Evolutionary conservation across 1,140 invertebrate species (phyloP).

Genomic region (Caenorhabditis brenneri): DNA sequence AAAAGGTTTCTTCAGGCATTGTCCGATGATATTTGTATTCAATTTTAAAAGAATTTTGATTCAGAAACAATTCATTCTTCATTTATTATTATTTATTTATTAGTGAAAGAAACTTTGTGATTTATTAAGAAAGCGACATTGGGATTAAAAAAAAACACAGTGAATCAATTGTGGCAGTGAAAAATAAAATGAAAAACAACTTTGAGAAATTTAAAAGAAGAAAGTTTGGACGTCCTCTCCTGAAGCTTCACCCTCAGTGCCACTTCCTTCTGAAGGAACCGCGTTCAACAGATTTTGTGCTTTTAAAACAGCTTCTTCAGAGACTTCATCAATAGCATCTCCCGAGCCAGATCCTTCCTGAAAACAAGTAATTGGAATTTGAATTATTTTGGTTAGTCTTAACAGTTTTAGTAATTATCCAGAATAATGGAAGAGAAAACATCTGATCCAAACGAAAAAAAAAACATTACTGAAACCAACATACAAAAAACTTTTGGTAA

Average conservation of each 20-base stretch:
- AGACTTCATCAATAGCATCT: not conserved
- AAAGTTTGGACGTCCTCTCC: conserved; percentile 28
- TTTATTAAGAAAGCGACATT: not conserved
- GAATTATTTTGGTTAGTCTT: not conserved
- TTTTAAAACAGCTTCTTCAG: not conserved
- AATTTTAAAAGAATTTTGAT: not conserved
- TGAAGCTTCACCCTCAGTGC: not conserved
- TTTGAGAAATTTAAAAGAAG: not conserved
- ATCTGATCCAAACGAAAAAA: too few species aligned
- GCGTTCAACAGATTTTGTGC: conserved; percentile 2
- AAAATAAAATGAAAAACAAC: not conserved
- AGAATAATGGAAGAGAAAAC: too few species aligned
- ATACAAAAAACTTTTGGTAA: too few species aligned
- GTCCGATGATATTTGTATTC: not conserved
- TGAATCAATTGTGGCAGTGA: not conserved
- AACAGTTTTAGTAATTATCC: not conserved
- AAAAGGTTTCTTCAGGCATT: conserved; percentile 4
- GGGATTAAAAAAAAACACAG: not conserved
- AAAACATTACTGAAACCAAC: too few species aligned
- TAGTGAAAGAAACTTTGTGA: too few species aligned
- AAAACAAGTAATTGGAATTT: not conserved
- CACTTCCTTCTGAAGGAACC: not conserved
- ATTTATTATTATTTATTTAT: too few species aligned
- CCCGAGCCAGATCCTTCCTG: conserved; percentile 15
- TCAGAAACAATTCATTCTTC: too few species aligned